Conservation (phyloP, 2,113 vertebrate genomes). For the Chaenogobius annularis region DNA sequence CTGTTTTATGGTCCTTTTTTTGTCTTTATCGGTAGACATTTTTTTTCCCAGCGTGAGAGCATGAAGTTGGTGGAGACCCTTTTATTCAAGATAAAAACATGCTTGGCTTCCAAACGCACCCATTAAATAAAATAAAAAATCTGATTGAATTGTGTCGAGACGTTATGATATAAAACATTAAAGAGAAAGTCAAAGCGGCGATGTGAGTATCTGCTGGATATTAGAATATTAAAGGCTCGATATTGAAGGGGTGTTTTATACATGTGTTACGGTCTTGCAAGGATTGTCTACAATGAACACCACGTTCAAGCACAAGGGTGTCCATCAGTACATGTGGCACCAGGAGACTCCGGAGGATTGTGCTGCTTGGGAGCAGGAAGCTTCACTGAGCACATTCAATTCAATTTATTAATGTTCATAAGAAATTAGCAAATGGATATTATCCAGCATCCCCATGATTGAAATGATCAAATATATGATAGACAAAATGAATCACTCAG, state of each 20-base stretch:
- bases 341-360: too few species aligned
- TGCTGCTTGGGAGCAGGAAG: too few species aligned
- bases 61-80: conserved; percentile 58
- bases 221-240: not conserved
- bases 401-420: too few species aligned
- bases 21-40: conserved; percentile 70
- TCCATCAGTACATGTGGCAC: too few species aligned
- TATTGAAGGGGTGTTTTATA: not conserved
- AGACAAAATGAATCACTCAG: too few species aligned
- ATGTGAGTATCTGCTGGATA: conserved; percentile 33
- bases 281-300: too few species aligned
- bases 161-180: conserved; percentile 51
- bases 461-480: too few species aligned
- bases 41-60: conserved; percentile 48
- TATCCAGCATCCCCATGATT: too few species aligned
- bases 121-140: conserved; percentile 67
- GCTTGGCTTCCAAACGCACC: conserved; percentile 61
- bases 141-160: conserved; percentile 49
- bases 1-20: conserved; percentile 66
- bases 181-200: conserved; percentile 45
- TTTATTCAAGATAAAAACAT: conserved; percentile 70
- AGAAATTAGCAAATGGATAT: too few species aligned
- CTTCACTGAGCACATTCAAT: too few species aligned
- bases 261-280: too few species aligned
- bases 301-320: too few species aligned